A percentile compares a stretch with the other conserved stretches of the same genome.
These are phyloP conservation scores for Drosophila kanapiae DNA, from an alignment of 1,140 invertebrate species.

Conservation along the genomic window DNA sequence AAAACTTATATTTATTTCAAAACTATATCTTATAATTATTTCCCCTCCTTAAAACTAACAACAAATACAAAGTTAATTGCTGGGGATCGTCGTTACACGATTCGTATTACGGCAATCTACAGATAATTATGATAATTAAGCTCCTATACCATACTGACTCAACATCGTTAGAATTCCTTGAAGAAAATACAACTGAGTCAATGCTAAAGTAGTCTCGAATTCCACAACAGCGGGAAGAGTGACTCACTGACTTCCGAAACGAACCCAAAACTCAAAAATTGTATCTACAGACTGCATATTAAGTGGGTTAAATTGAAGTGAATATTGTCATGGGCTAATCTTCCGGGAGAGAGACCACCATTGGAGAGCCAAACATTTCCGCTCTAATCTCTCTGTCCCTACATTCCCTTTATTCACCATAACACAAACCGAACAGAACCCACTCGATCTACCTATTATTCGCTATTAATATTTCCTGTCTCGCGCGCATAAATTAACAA, in stretches of 20 bases:
- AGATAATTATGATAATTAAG: slow-evolving; percentile 26
- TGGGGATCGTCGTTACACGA: slow-evolving; percentile 4
- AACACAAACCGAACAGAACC: neutral
- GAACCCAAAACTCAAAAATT: slow-evolving; percentile 4
- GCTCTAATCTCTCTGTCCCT: slow-evolving; percentile 49
- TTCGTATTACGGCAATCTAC: slow-evolving; percentile 6
- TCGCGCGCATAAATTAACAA: slow-evolving; percentile 78
- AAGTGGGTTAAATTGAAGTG: slow-evolving; percentile 9
- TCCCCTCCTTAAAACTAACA: too few species aligned
- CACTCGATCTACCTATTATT: slow-evolving; percentile 45
- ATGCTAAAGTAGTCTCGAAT: slow-evolving; percentile 5
- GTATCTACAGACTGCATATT: slow-evolving; percentile 19
- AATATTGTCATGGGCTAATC: slow-evolving; percentile 11
- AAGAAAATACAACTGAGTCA: slow-evolving; percentile 20
- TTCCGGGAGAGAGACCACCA: slow-evolving; percentile 18
- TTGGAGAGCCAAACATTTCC: slow-evolving; percentile 48
- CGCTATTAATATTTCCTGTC: slow-evolving; percentile 80
- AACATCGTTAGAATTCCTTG: slow-evolving; percentile 8
- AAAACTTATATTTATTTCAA: neutral
- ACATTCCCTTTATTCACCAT: slow-evolving; percentile 1
- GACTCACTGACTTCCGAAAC: slow-evolving; percentile 13
- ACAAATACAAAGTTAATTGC: neutral
- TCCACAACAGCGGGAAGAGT: neutral
- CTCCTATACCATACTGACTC: slow-evolving; percentile 6
- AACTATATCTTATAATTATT: too few species aligned